Conservation (phyloP, 2,797 vertebrate genomes). For the Phoeniculus purpureus region DNA sequence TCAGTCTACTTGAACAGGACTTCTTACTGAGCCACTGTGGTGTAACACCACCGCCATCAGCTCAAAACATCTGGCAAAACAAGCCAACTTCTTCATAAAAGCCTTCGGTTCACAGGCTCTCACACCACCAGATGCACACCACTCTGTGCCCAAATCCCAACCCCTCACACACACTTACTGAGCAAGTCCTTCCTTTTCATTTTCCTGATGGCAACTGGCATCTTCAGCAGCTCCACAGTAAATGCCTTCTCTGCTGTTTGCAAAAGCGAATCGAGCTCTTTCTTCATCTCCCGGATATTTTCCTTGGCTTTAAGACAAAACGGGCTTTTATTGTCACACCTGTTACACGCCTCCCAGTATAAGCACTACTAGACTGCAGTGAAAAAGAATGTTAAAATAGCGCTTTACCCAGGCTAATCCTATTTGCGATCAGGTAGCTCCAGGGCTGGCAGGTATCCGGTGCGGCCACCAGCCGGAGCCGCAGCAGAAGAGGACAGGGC, state of each 20-base stretch:
- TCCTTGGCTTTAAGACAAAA: conserved; percentile 75
- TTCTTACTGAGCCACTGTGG: neutral
- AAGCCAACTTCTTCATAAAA: neutral
- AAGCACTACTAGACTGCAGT: rapidly evolving
- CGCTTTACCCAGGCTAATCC: rapidly evolving
- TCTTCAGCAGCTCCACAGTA: conserved; percentile 82
- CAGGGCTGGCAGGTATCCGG: rapidly evolving
- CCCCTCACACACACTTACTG: neutral
- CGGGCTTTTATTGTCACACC: rapidly evolving
- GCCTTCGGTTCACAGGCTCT: neutral
- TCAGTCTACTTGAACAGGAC: neutral
- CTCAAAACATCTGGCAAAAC: neutral
- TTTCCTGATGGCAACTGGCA: conserved; percentile 77
- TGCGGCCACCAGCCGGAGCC: rapidly evolving
- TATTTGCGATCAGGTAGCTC: rapidly evolving
- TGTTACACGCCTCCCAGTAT: rapidly evolving
- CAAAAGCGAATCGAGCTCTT: conserved; percentile 76
- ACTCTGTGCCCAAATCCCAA: rapidly evolving
- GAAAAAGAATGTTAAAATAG: rapidly evolving
- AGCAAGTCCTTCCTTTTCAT: conserved; percentile 76
- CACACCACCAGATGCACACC: rapidly evolving
- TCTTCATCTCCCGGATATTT: conserved; percentile 76
- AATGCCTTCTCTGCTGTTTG: conserved; percentile 79
- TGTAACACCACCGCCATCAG: neutral
- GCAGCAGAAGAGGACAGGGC: neutral